Percentiles rank a stretch among this genome's conserved stretches.
Conservation (phyloP, 2,113 vertebrate species). For the Castor canadensis region DNA sequence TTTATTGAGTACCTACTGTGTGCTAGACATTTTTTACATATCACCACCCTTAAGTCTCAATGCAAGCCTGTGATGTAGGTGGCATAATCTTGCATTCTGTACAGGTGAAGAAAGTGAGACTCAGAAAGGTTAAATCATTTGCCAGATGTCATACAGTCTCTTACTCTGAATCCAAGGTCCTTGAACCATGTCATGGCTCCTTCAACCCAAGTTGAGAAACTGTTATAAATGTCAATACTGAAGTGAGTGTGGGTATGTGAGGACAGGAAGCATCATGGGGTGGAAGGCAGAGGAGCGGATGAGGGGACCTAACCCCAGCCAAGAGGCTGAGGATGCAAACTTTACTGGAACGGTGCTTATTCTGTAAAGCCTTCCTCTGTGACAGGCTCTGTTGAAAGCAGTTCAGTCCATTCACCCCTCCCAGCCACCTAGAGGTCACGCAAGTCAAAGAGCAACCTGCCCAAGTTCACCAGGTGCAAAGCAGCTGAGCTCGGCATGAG, state of each 20-base stretch:
- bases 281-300: background rate
- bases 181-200: background rate
- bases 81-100: background rate
- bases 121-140: constrained; percentile 2
- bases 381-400: background rate
- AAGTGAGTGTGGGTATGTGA: background rate
- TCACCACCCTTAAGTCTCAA: background rate
- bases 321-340: background rate
- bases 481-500: background rate
- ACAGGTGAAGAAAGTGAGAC: background rate
- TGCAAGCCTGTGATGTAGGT: fast-evolving
- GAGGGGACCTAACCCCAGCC: no score
- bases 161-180: background rate
- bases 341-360: fast-evolving
- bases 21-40: background rate
- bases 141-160: background rate
- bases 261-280: background rate
- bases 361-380: fast-evolving
- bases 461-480: background rate
- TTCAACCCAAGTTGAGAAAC: background rate
- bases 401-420: fast-evolving
- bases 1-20: background rate
- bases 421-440: background rate
- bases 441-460: background rate
- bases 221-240: background rate